These are phyloP conservation scores for Anarrhichthys ocellatus DNA, from an alignment of 2,113 vertebrate species.

Conservation along the genomic window DNA sequence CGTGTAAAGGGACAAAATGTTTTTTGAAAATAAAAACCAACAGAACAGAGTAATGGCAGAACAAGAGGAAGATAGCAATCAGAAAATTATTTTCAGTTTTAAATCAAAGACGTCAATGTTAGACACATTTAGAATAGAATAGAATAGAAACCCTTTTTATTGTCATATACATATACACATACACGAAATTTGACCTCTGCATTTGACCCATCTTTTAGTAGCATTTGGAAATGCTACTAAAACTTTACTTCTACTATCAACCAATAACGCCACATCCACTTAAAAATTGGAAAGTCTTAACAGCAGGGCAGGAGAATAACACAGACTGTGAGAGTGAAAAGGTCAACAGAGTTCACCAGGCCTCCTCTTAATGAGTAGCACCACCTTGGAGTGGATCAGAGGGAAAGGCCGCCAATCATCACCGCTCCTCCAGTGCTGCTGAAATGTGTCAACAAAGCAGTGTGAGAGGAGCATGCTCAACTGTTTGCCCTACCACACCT, in stretches of 20 bases:
- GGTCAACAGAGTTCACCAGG: constrained; percentile 51
- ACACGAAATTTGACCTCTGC: no score
- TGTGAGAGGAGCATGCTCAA: constrained; percentile 40
- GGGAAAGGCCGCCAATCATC: constrained; percentile 30
- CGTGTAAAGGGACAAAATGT: neutral
- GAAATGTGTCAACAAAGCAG: constrained; percentile 64
- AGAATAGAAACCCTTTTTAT: no score
- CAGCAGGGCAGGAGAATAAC: constrained; percentile 19
- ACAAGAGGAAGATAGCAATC: neutral
- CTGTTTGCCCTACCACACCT: constrained; percentile 62
- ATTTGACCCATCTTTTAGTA: no score
- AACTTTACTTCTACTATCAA: neutral
- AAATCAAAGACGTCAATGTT: neutral
- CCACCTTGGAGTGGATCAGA: constrained; percentile 24
- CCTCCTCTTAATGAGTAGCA: constrained; percentile 33
- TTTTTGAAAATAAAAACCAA: neutral
- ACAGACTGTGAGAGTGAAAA: constrained; percentile 29
- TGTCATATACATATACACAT: no score
- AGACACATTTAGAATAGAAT: no score
- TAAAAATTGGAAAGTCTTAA: constrained; percentile 9
- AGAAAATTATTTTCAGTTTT: neutral
- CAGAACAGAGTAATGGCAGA: neutral
- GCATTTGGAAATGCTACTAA: neutral
- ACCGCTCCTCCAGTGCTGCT: constrained; percentile 14
- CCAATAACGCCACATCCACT: neutral